Evolutionary conservation across 2,797 vertebrate genomes (phyloP), one percentile per base, ranked within the genome.

Genomic region (Gymnothorax javanicus): DNA sequence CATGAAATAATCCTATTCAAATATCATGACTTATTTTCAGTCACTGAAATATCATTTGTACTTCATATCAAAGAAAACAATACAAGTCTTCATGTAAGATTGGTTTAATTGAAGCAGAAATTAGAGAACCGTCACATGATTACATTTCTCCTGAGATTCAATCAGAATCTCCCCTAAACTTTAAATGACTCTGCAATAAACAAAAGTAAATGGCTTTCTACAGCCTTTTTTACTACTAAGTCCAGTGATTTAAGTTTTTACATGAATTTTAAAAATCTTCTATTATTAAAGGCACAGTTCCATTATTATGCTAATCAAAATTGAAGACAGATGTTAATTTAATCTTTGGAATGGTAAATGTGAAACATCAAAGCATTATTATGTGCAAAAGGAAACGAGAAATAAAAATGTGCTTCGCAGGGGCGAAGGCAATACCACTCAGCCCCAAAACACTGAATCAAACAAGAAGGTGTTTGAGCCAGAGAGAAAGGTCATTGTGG

Each of bases 241-340:
- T 75, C 33, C 25, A 75, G 12, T 43, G 71, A 75, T 43, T 75
- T 43, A 25, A 75, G 71, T 75, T 25, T 27, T 43, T 13, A 75
- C 71, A 75, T 75, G 15, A 43, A 75, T 75, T 75, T 15, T 33
- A 0, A 43, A 12, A 43, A 75, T 5, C 2, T 43, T 33, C 43
- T 75, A 33, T 75, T 27, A 75, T 33, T 33, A 75, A 75, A 75
- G 27, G 25, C 1, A 4, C 25, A 75, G 25, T 75, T 43, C 33
- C 71, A 75, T 75, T 75, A 75, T 33, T 75, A 13, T 75, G 71
- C 43, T 75, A 75, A 75, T 82, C 81, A 82, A 54, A 82, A 82
- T 54, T 8, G 57, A 82, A 54, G n/a, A 58, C 50, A n/a, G 12
- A 82, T 58, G 56, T 27, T 82, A 17, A 75, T 75, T 75, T 27